Evolutionary conservation across 2,888 invertebrate species (phyloP).

Genomic region (Sympetrum striolatum): DNA sequence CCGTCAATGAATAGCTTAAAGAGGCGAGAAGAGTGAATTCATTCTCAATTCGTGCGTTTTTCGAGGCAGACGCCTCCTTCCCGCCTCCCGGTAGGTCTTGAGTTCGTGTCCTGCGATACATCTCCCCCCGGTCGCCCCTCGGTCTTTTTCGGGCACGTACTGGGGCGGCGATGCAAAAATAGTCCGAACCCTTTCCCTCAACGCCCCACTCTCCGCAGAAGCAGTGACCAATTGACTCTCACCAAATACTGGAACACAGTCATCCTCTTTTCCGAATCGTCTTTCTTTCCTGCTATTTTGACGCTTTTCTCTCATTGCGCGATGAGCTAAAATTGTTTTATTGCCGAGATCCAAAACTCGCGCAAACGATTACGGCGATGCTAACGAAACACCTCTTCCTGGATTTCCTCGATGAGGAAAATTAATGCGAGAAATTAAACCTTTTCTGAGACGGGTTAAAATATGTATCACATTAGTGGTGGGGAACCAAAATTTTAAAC

Average conservation of each 20-base stretch:
- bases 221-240: background rate
- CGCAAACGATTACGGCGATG: no score
- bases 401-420: no score
- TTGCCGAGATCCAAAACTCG: no score
- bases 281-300: background rate
- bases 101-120: background rate
- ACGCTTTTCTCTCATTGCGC: no score
- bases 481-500: no score
- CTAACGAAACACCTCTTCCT: no score
- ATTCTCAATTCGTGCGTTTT: background rate
- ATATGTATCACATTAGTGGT: no score
- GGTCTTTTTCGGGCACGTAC: conserved; percentile 33
- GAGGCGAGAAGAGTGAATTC: no score
- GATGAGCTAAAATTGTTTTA: no score
- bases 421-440: no score
- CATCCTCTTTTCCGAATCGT: background rate
- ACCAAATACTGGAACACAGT: background rate
- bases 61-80: background rate
- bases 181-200: background rate
- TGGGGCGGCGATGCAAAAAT: conserved; percentile 36
- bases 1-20: no score
- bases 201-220: background rate
- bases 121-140: conserved; percentile 3
- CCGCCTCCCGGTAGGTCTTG: background rate
- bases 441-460: no score